Conservation (phyloP, 2,113 vertebrate genomes). For the Anolis carolinensis region DNA sequence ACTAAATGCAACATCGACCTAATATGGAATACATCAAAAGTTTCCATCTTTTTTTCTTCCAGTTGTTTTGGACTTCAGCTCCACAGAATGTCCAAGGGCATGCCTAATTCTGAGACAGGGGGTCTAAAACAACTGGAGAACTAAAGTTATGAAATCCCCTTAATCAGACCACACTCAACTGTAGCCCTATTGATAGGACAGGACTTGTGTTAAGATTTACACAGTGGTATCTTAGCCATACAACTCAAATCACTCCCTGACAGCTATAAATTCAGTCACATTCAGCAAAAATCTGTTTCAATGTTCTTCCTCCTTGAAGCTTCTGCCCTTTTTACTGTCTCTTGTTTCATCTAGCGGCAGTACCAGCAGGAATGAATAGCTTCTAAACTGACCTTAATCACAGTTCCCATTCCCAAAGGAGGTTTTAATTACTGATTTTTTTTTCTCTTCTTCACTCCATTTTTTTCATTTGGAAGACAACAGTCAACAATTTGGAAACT, state of each 20-base stretch:
- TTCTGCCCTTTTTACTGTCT: background rate
- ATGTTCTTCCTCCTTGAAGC: background rate
- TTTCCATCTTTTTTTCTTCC: too few relatives aligned
- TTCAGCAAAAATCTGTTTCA: background rate
- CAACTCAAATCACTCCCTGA: background rate
- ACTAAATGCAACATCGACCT: too few relatives aligned
- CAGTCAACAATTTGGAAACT: background rate
- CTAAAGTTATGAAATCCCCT: too few relatives aligned
- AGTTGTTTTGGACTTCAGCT: too few relatives aligned
- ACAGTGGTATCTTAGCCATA: background rate
- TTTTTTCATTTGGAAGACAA: background rate
- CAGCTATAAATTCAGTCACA: background rate
- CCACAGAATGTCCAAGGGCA: too few relatives aligned
- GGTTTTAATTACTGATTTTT: background rate
- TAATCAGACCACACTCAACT: too few relatives aligned
- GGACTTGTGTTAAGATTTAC: too few relatives aligned
- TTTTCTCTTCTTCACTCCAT: background rate
- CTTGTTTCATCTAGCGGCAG: background rate
- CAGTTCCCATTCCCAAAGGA: background rate
- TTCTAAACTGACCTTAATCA: background rate
- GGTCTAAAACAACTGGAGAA: too few relatives aligned
- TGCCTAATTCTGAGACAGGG: too few relatives aligned
- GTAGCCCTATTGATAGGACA: too few relatives aligned
- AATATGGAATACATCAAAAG: too few relatives aligned
- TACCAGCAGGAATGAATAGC: background rate